Base-by-base conservation (phyloP, 2,888 invertebrate genomes). In the Lycocerus yunnanus region DNA sequence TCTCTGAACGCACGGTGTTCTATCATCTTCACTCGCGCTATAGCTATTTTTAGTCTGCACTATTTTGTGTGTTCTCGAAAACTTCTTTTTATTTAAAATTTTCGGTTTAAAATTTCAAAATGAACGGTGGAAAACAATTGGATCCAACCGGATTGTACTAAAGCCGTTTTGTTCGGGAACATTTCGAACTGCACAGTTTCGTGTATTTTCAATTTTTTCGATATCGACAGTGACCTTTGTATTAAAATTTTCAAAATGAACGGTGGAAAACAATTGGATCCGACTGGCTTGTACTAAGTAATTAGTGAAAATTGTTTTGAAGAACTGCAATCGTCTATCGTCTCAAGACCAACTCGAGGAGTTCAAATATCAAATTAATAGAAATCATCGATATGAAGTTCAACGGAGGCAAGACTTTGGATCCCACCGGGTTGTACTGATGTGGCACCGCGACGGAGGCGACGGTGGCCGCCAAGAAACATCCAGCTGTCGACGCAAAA, bases 381-480 rank as follows among this genome's bases (percentile, higher is more conserved):
- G 43, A 69, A 67, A 58, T 68, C 65, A 67, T 69, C 68, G 70
- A 74, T 18, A 79, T 79, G 78, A 77, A 76, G 78, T 70, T 75
- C 58, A 78, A 78, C 75, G 80, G 79, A 78, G 79, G 78, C 75
- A 80, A 80, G 75, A 72, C 79, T 71, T 77, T 82, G 79, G 87
- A 87, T 78, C 87, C 87, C 63, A 87, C 87, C 58, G 87, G 87
- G 81, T 83, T 87, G 77, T 87, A 87, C 82, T 87, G 81, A 85
- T 87, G 87, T 86, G 86, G 86, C 86, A 85, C 79, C 84, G 85
- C 78, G 83, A 83, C 79, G 84, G 83, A 81, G 86, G 87, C 83
- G 86, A 87, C 84, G 87, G 87, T 75, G 87, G 87, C 80, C 87
- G 87, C 79, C 85, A 84, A 77, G 87, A 87, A 82, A 87, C 87